These are phyloP conservation scores for Macroramphosus scolopax DNA, from an alignment of 2,797 vertebrate species.

Conservation along the genomic window DNA sequence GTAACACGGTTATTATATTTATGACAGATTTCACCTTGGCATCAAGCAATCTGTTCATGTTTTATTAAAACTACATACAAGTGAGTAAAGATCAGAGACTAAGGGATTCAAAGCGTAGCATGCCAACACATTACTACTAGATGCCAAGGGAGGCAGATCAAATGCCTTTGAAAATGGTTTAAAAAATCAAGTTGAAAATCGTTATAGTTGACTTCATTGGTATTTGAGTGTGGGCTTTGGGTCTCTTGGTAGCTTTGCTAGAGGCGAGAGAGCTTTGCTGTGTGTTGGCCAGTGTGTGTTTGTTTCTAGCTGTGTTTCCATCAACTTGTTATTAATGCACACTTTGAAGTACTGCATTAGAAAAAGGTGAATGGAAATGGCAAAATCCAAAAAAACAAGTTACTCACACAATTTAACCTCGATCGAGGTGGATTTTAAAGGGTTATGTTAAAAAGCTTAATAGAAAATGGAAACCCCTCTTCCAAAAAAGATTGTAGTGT, in stretches of 20 bases:
- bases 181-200: slow-evolving; percentile 65
- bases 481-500: no score
- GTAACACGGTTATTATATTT: slow-evolving; percentile 59
- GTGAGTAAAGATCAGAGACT: slow-evolving; percentile 70
- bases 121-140: slow-evolving; percentile 67
- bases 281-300: slow-evolving; percentile 19
- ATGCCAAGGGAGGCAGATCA: slow-evolving; percentile 72
- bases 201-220: slow-evolving; percentile 62
- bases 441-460: no score
- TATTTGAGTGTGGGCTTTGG: slow-evolving; percentile 59
- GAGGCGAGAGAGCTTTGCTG: slow-evolving; percentile 26
- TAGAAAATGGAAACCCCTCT: no score
- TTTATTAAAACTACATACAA: slow-evolving; percentile 73
- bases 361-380: no score
- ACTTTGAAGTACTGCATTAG: no score
- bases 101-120: slow-evolving; percentile 61
- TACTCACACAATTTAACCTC: no score
- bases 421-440: no score
- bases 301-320: background rate
- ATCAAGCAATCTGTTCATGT: slow-evolving; percentile 64
- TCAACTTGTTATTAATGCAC: no score
- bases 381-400: no score
- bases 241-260: slow-evolving; percentile 45
- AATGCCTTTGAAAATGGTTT: slow-evolving; percentile 71
- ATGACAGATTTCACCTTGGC: slow-evolving; percentile 63